These are phyloP conservation scores for Ectemnius lituratus DNA, from an alignment of 2,888 invertebrate species.

Conservation along the genomic window DNA sequence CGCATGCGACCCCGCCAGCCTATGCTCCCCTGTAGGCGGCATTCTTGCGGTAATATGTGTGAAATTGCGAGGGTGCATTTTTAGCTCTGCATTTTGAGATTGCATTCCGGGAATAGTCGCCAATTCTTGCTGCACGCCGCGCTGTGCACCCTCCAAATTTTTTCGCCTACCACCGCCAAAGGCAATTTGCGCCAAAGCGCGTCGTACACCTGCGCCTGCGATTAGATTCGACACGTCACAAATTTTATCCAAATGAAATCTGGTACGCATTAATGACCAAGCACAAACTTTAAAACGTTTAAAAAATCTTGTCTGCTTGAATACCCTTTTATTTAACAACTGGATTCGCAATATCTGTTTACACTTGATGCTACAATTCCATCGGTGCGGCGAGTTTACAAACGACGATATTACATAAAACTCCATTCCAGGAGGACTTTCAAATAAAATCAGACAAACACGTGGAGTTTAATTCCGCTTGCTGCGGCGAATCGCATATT, in stretches of 20 bases:
- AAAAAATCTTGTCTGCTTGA: too few species aligned
- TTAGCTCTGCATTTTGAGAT: slow-evolving; percentile 67
- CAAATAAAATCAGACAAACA: too few species aligned
- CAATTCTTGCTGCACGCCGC: slow-evolving; percentile 55
- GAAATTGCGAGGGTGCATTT: slow-evolving; percentile 70
- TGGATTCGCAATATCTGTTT: too few species aligned
- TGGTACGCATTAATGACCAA: neutral
- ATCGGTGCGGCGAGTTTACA: too few species aligned
- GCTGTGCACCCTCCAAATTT: neutral
- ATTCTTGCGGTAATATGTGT: slow-evolving; percentile 68
- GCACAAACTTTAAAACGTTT: too few species aligned
- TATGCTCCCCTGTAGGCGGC: slow-evolving; percentile 35
- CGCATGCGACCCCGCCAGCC: slow-evolving; percentile 40
- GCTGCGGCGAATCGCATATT: too few species aligned
- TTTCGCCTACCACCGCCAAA: slow-evolving; percentile 13
- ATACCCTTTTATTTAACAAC: too few species aligned
- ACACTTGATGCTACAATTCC: too few species aligned
- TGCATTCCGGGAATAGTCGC: slow-evolving; percentile 65
- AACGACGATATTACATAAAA: too few species aligned
- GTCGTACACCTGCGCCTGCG: slow-evolving; percentile 13
- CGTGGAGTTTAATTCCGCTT: too few species aligned
- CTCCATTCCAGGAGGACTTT: too few species aligned
- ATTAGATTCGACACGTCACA: neutral
- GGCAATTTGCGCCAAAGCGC: slow-evolving; percentile 47
- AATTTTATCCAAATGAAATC: neutral